Percentiles rank a stretch among this genome's conserved stretches.
These are phyloP conservation scores for Ligdia adustata DNA, from an alignment of 2,888 invertebrate genomes.

Conservation along the genomic window DNA sequence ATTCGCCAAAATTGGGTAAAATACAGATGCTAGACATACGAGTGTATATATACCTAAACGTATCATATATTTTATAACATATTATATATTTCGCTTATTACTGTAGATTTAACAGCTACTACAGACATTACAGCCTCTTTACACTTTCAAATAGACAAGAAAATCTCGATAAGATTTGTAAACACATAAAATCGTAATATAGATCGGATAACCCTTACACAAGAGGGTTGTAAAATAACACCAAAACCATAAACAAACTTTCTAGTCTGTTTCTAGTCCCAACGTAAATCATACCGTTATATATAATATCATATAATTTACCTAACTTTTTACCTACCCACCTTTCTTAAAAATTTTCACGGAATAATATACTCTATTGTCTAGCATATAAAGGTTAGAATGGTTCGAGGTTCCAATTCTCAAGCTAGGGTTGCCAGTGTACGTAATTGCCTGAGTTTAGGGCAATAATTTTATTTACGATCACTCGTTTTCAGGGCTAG, in stretches of 20 bases:
- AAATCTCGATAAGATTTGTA: no score
- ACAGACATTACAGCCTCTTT: no score
- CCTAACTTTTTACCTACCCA: conserved; percentile 32
- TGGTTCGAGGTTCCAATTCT: neutral
- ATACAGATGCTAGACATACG: no score
- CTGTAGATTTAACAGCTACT: no score
- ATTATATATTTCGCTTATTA: no score
- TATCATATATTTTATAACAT: no score
- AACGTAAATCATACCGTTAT: conserved; percentile 34
- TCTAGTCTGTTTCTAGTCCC: conserved; percentile 28
- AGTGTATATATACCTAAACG: no score
- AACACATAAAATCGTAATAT: conserved; percentile 4
- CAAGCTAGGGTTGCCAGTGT: conserved; percentile 33
- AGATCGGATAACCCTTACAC: conserved; percentile 4
- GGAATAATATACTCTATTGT: conserved; percentile 25
- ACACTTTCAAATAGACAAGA: no score
- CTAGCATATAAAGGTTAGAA: conserved; percentile 11
- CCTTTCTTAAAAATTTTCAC: conserved; percentile 15
- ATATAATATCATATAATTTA: conserved; percentile 34
- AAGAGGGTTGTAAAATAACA: conserved; percentile 8
- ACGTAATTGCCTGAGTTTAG: conserved; percentile 38
- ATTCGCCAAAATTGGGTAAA: no score
- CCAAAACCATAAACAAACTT: conserved; percentile 24
- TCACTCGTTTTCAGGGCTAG: conserved; percentile 33
- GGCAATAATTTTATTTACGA: conserved; percentile 40